These are phyloP conservation scores for Linnaemya vulpina DNA, from an alignment of 2,888 invertebrate genomes.

Conservation along the genomic window DNA sequence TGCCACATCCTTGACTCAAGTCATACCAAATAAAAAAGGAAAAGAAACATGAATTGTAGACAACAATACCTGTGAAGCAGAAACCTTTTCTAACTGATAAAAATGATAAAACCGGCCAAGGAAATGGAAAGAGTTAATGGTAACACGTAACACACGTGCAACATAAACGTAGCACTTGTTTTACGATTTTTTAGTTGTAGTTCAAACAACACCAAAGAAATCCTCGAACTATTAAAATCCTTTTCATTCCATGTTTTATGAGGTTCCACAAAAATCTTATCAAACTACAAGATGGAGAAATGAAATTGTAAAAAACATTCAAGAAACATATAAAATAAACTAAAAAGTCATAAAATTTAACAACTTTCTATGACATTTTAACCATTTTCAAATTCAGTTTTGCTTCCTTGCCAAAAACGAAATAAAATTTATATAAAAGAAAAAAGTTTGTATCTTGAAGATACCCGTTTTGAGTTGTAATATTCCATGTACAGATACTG, in stretches of 20 bases:
- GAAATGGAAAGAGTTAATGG: conserved; percentile 59
- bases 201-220: conserved; percentile 28
- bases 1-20: conserved; percentile 34
- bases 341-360: conserved; percentile 71
- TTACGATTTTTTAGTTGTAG: conserved; percentile 50
- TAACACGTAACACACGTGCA: conserved; percentile 68
- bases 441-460: conserved; percentile 37
- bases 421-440: neutral
- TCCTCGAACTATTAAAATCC: conserved; percentile 50
- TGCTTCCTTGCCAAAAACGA: conserved; percentile 68
- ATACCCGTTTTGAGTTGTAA: conserved; percentile 41
- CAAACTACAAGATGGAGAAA: conserved; percentile 16
- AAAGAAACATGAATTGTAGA: conserved; percentile 50
- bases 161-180: conserved; percentile 54
- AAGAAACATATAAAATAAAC: conserved; percentile 64
- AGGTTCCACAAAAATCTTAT: conserved; percentile 25
- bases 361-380: conserved; percentile 67
- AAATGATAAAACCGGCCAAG: neutral
- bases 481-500: conserved; percentile 55
- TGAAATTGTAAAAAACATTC: conserved; percentile 1
- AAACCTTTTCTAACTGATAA: neutral
- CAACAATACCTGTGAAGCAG: conserved; percentile 6
- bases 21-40: conserved; percentile 25
- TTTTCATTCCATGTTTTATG: conserved; percentile 41
- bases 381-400: conserved; percentile 68